These are phyloP conservation scores for Mirounga angustirostris DNA, from an alignment of 2,113 vertebrate species.

Conservation along the genomic window DNA sequence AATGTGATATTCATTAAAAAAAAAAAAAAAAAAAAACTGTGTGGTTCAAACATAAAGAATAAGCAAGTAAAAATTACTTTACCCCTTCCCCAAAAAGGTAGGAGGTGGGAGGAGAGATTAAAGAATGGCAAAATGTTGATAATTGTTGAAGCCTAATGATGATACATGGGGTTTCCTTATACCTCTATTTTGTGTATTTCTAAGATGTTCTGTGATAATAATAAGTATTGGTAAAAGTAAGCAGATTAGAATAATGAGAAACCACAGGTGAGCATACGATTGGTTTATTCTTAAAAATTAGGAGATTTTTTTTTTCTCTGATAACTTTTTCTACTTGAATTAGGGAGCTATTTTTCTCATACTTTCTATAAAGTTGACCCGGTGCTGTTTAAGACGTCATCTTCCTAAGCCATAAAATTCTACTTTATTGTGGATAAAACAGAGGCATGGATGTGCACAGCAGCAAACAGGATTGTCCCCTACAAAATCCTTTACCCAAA, in stretches of 20 bases:
- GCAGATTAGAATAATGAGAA: neutral
- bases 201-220: neutral
- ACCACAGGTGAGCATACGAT: neutral
- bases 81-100: neutral
- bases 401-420: neutral
- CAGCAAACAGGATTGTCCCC: neutral
- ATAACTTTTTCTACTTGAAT: slow-evolving; percentile 34
- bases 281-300: neutral
- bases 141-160: neutral
- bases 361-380: neutral
- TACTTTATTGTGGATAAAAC: neutral
- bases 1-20: neutral
- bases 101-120: neutral
- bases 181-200: neutral
- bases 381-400: neutral
- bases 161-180: rapidly evolving
- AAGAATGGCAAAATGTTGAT: neutral
- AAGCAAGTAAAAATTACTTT: neutral
- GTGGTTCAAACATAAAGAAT: slow-evolving; percentile 12
- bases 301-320: neutral
- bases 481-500: neutral
- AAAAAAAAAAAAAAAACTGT: neutral
- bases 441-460: neutral
- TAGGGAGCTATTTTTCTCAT: neutral
- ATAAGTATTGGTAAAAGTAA: neutral